Evolutionary conservation across 1,140 invertebrate genomes (phyloP).

Genomic region (Physella acuta): DNA sequence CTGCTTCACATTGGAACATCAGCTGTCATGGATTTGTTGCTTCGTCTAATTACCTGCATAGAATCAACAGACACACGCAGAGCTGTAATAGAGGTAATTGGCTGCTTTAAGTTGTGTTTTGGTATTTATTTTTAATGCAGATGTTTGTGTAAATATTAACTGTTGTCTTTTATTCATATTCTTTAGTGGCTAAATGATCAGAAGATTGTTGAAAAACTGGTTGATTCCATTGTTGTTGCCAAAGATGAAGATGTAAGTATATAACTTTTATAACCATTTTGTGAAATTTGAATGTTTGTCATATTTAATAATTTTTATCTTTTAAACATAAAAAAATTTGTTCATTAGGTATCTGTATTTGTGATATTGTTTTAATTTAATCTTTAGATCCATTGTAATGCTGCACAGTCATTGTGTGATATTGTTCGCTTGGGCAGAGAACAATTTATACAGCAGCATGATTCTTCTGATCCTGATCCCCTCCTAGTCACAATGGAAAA

Average conservation of each 20-base stretch:
- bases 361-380: constrained; percentile 6
- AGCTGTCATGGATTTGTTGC: constrained; percentile 90
- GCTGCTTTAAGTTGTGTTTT: constrained; percentile 24
- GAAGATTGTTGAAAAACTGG: constrained; percentile 78
- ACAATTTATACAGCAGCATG: constrained; percentile 63
- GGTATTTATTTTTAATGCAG: background rate
- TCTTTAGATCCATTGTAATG: constrained; percentile 72
- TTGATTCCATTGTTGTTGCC: constrained; percentile 76
- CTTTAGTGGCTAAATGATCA: constrained; percentile 88
- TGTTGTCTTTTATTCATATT: background rate
- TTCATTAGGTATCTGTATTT: background rate
- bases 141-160: background rate
- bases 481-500: constrained; percentile 72
- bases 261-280: no score
- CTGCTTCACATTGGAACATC: constrained; percentile 89
- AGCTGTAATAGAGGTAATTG: constrained; percentile 79
- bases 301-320: no score
- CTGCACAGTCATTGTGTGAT: constrained; percentile 80
- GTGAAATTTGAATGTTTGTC: no score
- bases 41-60: constrained; percentile 83
- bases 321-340: background rate
- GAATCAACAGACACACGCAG: constrained; percentile 76
- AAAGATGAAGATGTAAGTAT: constrained; percentile 67
- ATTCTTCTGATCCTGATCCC: constrained; percentile 68
- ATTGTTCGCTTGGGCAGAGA: constrained; percentile 74